Conservation (phyloP, 2,797 vertebrate genomes). For the Pseudochaenichthys georgianus region DNA sequence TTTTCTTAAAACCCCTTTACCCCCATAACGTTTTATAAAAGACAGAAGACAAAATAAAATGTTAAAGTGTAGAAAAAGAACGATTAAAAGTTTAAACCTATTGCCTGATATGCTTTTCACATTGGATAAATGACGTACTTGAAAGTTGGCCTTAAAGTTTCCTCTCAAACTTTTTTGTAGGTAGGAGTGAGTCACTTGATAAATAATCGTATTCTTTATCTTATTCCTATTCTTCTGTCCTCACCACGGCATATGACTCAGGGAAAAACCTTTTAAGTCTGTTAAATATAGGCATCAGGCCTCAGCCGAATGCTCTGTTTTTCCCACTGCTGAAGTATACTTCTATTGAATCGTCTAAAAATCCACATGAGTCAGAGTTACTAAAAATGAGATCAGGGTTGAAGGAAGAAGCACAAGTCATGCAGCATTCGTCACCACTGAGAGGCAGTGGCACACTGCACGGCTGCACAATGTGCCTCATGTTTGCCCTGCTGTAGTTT, state of each 20-base stretch:
- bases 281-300: neutral
- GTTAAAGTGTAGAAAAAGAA: no score
- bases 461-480: constrained; percentile 25
- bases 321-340: neutral
- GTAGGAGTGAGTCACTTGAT: neutral
- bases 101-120: neutral
- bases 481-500: constrained; percentile 58
- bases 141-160: neutral
- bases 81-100: neutral
- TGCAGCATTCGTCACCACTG: constrained; percentile 37
- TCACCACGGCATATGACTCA: neutral
- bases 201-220: neutral
- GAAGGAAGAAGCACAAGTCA: constrained; percentile 3
- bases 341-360: neutral
- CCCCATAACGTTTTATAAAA: no score
- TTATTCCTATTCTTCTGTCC: neutral
- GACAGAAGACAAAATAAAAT: no score
- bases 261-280: neutral
- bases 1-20: neutral
- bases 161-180: neutral
- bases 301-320: constrained; percentile 4
- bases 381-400: neutral
- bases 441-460: constrained; percentile 56
- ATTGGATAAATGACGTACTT: neutral
- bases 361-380: neutral